Conservation (phyloP, 2,113 vertebrate species). For the Ondatra zibethicus region DNA sequence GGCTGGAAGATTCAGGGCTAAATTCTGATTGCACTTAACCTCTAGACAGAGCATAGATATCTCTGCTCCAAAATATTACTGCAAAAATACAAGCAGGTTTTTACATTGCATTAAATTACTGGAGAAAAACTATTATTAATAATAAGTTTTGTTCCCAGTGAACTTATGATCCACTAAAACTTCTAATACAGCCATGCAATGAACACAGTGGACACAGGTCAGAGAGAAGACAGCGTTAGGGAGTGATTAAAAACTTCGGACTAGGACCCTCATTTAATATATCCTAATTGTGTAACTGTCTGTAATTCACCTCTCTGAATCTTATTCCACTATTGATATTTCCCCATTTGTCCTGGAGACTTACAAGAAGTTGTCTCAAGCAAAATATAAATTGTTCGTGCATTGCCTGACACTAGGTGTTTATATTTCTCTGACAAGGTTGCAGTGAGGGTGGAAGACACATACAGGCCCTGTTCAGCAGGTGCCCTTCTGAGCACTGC, state of each 20-base stretch:
- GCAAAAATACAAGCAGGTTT: neutral
- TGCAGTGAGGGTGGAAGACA: neutral
- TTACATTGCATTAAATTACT: neutral
- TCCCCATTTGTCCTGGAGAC: neutral
- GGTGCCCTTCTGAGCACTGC: neutral
- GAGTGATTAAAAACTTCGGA: neutral
- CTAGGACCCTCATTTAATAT: neutral
- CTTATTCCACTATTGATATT: neutral
- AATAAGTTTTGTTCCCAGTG: neutral
- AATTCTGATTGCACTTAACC: neutral
- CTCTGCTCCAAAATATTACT: neutral
- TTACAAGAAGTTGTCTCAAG: conserved; percentile 6
- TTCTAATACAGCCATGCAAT: neutral
- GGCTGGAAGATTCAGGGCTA: neutral
- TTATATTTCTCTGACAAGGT: neutral
- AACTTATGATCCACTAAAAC: neutral
- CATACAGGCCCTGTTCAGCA: neutral
- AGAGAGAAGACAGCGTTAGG: neutral
- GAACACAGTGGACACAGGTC: neutral
- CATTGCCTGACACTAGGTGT: neutral
- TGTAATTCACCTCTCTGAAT: neutral
- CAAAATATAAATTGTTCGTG: neutral
- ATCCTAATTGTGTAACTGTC: neutral
- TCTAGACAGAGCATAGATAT: neutral
- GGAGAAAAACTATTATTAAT: neutral